Percentiles rank a stretch among this genome's conserved stretches.
phyloP scores from a whole-genome alignment of 2,797 vertebrate species.

The Masticophis lateralis region DNA sequence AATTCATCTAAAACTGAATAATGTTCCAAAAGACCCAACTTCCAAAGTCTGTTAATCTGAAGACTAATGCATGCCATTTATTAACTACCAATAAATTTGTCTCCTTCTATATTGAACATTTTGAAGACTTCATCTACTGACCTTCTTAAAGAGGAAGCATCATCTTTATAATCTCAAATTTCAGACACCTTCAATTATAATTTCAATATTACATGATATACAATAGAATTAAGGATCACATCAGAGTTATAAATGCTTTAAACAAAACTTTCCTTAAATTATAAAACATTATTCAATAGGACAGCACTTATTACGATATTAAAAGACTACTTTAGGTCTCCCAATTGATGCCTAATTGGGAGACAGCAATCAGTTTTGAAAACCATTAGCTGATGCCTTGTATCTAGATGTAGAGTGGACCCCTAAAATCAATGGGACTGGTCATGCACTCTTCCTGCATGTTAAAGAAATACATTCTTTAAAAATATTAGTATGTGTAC shows the following conservation, averaged over 20 bases:
- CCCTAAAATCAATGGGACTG: neutral
- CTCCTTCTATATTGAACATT: constrained; percentile 4
- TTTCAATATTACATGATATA: constrained; percentile 39
- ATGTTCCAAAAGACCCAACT: constrained; percentile 28
- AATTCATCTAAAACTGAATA: constrained; percentile 38
- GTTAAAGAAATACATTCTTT: neutral
- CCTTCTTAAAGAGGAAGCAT: constrained; percentile 38
- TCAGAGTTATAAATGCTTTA: neutral
- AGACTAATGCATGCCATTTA: constrained; percentile 51
- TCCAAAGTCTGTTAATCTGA: constrained; percentile 52
- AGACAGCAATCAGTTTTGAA: constrained; percentile 32
- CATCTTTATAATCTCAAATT: constrained; percentile 10
- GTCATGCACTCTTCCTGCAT: neutral
- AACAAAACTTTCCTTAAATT: constrained; percentile 9
- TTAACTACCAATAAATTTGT: neutral
- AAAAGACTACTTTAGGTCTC: constrained; percentile 1
- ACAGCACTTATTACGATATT: neutral
- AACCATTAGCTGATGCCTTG: constrained; percentile 6
- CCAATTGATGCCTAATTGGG: constrained; percentile 26
- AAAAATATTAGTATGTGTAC: neutral
- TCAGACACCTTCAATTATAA: constrained; percentile 37
- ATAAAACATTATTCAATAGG: constrained; percentile 4
- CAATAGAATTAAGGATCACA: constrained; percentile 30
- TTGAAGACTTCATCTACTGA: constrained; percentile 18
- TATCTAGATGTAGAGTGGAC: neutral